phyloP scores from a whole-genome alignment of 2,797 vertebrate genomes.

The Erpetoichthys calabaricus region DNA sequence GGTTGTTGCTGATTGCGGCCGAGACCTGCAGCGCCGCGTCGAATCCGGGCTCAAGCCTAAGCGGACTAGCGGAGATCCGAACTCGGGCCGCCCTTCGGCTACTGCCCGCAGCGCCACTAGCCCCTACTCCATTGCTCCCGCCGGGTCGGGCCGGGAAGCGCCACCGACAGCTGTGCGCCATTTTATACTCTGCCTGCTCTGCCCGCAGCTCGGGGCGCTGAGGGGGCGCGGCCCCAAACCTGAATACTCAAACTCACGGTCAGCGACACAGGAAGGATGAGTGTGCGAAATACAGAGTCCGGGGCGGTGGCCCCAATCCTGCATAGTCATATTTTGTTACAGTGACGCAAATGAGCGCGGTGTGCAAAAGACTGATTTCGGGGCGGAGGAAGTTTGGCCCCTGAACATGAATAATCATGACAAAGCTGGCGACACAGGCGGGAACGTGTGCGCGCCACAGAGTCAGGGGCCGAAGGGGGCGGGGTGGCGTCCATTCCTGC shows the following conservation, averaged over 20 bases:
- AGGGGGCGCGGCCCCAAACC: slow-evolving; percentile 65
- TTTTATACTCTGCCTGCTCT: slow-evolving; percentile 95
- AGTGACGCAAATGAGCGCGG: slow-evolving; percentile 24
- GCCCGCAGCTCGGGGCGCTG: slow-evolving; percentile 81
- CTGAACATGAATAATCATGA: slow-evolving; percentile 30
- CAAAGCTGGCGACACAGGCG: slow-evolving; percentile 1
- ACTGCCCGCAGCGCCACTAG: slow-evolving; percentile 60
- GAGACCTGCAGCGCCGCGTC: slow-evolving; percentile 93
- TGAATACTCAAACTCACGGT: slow-evolving; percentile 56
- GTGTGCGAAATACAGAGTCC: slow-evolving; percentile 49
- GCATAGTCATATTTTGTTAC: slow-evolving; percentile 36
- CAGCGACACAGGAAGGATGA: slow-evolving; percentile 27
- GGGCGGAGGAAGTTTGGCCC: slow-evolving; percentile 38
- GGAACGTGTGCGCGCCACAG: not conserved
- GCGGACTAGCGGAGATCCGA: slow-evolving; percentile 58
- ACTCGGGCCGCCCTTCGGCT: slow-evolving; percentile 70
- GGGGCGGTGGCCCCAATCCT: slow-evolving; percentile 54
- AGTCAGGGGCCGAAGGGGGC: too few relatives aligned
- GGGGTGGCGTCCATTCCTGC: too few relatives aligned
- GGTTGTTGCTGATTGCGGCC: slow-evolving; percentile 87
- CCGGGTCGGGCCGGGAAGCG: slow-evolving; percentile 98
- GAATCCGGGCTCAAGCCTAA: slow-evolving; percentile 78
- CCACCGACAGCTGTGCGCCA: slow-evolving; percentile 99
- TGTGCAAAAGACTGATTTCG: slow-evolving; percentile 45
- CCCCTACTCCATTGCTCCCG: slow-evolving; percentile 63